Conservation (phyloP, 2,797 vertebrate species). For the Brachyrhaphis roseni region DNA sequence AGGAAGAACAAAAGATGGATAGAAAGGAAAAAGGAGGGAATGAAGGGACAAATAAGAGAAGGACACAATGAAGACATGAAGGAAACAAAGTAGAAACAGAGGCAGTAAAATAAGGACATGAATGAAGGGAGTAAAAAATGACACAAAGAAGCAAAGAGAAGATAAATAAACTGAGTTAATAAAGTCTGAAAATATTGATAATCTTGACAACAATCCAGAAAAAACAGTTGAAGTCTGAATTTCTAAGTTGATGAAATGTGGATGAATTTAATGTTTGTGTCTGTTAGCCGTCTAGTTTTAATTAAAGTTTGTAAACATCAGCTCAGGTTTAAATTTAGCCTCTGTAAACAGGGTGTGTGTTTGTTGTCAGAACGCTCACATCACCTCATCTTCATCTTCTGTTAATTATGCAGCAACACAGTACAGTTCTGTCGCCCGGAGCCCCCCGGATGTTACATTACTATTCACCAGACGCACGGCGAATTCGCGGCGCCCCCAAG, state of each 20-base stretch:
- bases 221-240: not conserved
- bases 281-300: not conserved
- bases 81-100: not conserved
- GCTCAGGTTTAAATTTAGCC: conserved; percentile 50
- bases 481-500: conserved; percentile 32
- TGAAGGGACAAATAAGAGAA: not conserved
- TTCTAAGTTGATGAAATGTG: not conserved
- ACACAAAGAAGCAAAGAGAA: not conserved
- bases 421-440: conserved; percentile 57
- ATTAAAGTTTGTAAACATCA: conserved; percentile 18
- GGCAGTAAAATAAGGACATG: not conserved
- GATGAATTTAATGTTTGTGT: not conserved
- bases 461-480: conserved; percentile 59
- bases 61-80: not conserved
- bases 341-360: conserved; percentile 32
- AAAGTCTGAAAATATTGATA: not conserved
- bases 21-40: not conserved
- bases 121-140: not conserved
- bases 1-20: not conserved
- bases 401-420: conserved; percentile 76
- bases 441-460: conserved; percentile 46
- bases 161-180: not conserved
- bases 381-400: conserved; percentile 48
- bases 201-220: not conserved
- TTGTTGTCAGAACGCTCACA: conserved; percentile 20